phyloP scores from a whole-genome alignment of 2,797 vertebrate genomes.

The Neopelma chrysocephalum region DNA sequence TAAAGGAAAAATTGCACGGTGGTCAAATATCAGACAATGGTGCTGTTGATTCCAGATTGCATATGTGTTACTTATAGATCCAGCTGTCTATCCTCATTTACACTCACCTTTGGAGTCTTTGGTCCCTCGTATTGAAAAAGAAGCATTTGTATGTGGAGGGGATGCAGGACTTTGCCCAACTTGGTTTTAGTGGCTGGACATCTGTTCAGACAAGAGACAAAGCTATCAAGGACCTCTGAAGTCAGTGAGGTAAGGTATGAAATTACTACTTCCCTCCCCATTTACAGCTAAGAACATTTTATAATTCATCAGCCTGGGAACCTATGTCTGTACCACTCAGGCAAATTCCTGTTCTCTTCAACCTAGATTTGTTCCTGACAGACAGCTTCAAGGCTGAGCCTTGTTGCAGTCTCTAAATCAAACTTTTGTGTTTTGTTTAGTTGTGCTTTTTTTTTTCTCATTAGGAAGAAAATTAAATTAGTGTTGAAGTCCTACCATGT shows the following conservation, averaged over 20 bases:
- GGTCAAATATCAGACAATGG: not conserved
- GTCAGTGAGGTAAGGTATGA: constrained; percentile 34
- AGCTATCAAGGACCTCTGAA: not conserved
- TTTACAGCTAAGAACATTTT: not conserved
- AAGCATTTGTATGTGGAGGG: not conserved
- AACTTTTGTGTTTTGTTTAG: not conserved
- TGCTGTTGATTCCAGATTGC: constrained; percentile 13
- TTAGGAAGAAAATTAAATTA: not conserved
- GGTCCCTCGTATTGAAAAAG: not conserved
- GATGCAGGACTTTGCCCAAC: not conserved
- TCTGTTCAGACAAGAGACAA: not conserved
- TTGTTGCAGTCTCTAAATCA: not conserved
- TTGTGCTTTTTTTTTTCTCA: not conserved
- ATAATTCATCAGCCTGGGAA: not conserved
- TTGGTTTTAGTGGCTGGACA: not conserved
- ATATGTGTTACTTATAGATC: not conserved
- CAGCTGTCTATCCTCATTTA: not conserved
- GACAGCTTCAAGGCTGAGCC: not conserved
- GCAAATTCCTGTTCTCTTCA: constrained; percentile 3
- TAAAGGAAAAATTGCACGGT: not conserved
- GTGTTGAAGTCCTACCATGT: not conserved
- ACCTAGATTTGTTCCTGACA: not conserved
- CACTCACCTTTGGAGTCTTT: not conserved
- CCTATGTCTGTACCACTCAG: not conserved
- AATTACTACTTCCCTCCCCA: not conserved